Evolutionary conservation across 2,113 vertebrate genomes (phyloP).

Genomic region (Gobius niger): DNA sequence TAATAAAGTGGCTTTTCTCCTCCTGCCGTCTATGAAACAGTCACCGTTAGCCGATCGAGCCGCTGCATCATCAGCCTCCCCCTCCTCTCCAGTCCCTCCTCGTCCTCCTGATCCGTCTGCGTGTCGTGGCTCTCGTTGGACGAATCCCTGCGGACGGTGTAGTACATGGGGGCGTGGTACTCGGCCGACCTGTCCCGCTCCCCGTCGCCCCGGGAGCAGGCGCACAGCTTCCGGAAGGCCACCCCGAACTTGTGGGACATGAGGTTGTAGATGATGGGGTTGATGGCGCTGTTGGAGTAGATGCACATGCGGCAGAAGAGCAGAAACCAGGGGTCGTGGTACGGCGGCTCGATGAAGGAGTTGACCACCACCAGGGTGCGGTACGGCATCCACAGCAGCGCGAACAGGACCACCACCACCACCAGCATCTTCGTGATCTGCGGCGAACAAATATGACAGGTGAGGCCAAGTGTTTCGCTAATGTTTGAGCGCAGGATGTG

Average conservation of each 20-base stretch:
- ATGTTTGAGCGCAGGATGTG: no score
- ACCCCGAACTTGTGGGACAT: conserved; percentile 87
- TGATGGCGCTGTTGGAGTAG: conserved; percentile 85
- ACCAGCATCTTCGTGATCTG: conserved; percentile 90
- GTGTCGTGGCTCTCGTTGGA: conserved; percentile 72
- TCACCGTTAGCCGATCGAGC: conserved; percentile 38
- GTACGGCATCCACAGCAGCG: conserved; percentile 87
- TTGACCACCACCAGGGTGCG: conserved; percentile 84
- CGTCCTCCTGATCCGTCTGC: conserved; percentile 69
- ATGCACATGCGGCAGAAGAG: conserved; percentile 86
- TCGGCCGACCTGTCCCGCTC: conserved; percentile 23
- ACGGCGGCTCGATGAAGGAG: conserved; percentile 83
- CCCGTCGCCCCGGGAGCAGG: conserved; percentile 60
- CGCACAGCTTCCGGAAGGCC: conserved; percentile 80
- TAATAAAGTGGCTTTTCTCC: background rate
- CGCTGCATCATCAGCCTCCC: conserved; percentile 48
- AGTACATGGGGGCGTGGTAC: conserved; percentile 66
- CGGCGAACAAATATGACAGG: background rate
- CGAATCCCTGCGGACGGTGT: conserved; percentile 73
- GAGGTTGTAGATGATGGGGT: conserved; percentile 86
- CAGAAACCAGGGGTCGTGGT: conserved; percentile 83
- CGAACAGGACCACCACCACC: conserved; percentile 83
- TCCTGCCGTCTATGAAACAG: conserved; percentile 34
- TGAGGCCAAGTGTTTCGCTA: background rate
- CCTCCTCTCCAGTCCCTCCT: conserved; percentile 64